Evolutionary conservation across 2,888 invertebrate species (phyloP).

Genomic region (Pachycephus smyrnensis): DNA sequence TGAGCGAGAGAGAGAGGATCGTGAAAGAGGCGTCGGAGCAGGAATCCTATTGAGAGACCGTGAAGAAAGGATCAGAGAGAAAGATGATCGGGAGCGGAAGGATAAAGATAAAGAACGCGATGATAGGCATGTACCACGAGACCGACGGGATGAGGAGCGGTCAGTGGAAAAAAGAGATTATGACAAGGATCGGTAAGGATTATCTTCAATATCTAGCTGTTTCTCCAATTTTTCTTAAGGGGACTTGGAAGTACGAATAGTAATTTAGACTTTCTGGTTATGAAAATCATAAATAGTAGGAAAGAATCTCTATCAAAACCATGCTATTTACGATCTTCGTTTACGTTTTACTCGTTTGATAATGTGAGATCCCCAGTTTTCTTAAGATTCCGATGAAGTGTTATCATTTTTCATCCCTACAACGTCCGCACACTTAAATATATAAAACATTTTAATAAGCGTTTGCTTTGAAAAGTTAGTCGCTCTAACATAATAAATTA

Average conservation of each 20-base stretch:
- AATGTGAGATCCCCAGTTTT: too few relatives aligned
- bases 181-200: constrained; percentile 59
- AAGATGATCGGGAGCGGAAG: constrained; percentile 57
- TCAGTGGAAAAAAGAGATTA: constrained; percentile 55
- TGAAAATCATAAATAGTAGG: background rate
- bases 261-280: background rate
- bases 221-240: background rate
- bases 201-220: background rate
- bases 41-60: constrained; percentile 55
- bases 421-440: too few relatives aligned
- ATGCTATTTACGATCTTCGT: too few relatives aligned
- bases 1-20: constrained; percentile 61
- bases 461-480: too few relatives aligned
- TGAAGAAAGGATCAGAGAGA: constrained; percentile 57
- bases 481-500: too few relatives aligned
- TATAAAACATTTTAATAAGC: too few relatives aligned
- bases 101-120: constrained; percentile 60
- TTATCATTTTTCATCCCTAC: too few relatives aligned
- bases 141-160: constrained; percentile 57
- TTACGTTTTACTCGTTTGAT: too few relatives aligned
- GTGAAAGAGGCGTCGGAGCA: constrained; percentile 58
- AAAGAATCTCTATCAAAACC: too few relatives aligned
- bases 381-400: too few relatives aligned
- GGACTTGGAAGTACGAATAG: background rate
- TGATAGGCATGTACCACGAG: constrained; percentile 53